Conservation (phyloP, 2,888 invertebrate genomes). For the Gryllus longicercus region DNA sequence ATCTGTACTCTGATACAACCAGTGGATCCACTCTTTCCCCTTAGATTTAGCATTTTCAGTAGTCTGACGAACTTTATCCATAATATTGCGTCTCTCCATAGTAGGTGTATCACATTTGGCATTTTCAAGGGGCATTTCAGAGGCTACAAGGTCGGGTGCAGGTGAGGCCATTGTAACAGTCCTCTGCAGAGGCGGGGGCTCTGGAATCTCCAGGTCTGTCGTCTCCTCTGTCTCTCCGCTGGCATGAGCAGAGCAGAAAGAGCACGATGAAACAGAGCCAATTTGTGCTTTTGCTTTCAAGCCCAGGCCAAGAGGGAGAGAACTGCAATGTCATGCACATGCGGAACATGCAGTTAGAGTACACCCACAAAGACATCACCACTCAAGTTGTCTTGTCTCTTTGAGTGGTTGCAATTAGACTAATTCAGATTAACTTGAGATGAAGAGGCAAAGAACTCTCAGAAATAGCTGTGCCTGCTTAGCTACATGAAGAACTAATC, state of each 20-base stretch:
- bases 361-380: too few relatives aligned
- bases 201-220: background rate
- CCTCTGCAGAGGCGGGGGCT: conserved; percentile 11
- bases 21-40: conserved; percentile 33
- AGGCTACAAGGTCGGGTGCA: conserved; percentile 33
- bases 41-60: conserved; percentile 39
- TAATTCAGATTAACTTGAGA: too few relatives aligned
- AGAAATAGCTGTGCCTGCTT: too few relatives aligned
- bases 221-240: background rate
- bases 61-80: conserved; percentile 48
- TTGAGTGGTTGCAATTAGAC: too few relatives aligned
- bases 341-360: background rate
- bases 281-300: background rate
- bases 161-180: conserved; percentile 26
- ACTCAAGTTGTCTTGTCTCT: too few relatives aligned
- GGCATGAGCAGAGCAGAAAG: conserved; percentile 21
- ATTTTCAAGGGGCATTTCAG: conserved; percentile 46
- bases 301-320: background rate
- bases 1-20: conserved; percentile 40
- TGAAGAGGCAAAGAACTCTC: too few relatives aligned
- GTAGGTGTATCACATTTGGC: conserved; percentile 62
- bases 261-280: background rate
- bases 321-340: background rate
- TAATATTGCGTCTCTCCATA: conserved; percentile 57
- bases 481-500: too few relatives aligned